Base-by-base conservation (phyloP, 2,113 vertebrate genomes). In the Notiomystis cincta region DNA sequence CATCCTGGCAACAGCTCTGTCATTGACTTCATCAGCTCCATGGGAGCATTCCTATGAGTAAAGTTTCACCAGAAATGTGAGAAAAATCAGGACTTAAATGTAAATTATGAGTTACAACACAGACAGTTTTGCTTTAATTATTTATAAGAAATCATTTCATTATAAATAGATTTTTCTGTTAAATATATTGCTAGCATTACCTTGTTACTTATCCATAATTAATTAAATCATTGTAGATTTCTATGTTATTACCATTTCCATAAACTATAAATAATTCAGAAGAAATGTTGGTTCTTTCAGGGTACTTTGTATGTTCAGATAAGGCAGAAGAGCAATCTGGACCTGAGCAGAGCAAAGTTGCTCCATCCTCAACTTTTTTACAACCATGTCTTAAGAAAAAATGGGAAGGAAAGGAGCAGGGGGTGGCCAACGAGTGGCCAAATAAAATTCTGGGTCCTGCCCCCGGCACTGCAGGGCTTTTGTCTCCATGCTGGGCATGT, bases 211-310 rank as follows among this genome's bases (percentile, higher is more conserved):
- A 89, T 94, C 91, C 78, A 82, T 96, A 92, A 96, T 95, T 96
- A 95, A 93, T 91, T 96, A 96, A 92, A 96, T 95, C 64, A 86
- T 71, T 93, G 83, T 61, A 93, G 48, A 93, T 94, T 95, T 96
- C 65, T 91, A 38, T 82, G 80, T 96, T 95, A 53, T 93, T 93
- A 93, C 76, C 7, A 93, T 96, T 95, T 89, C 56, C 91, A 92
- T 83, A 61, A 67, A 70, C 75, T 87, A 77, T 94, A 95, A 96
- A 95, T 93, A 96, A 96, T 95, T 92, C 89, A 93, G 84, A 78
- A 86, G 69, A 94, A 91, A 91, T 53, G 38, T 45, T 84, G 30
- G 10, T 70, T 87, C 64, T 96, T 96, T 81, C 53, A 54, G 47
- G n/a, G 40, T 73, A 47, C 15, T 44, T 83, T 25, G 18, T 75